phyloP scores from a whole-genome alignment of 2,888 invertebrate genomes.

The Leptinotarsa rubiginosa region DNA sequence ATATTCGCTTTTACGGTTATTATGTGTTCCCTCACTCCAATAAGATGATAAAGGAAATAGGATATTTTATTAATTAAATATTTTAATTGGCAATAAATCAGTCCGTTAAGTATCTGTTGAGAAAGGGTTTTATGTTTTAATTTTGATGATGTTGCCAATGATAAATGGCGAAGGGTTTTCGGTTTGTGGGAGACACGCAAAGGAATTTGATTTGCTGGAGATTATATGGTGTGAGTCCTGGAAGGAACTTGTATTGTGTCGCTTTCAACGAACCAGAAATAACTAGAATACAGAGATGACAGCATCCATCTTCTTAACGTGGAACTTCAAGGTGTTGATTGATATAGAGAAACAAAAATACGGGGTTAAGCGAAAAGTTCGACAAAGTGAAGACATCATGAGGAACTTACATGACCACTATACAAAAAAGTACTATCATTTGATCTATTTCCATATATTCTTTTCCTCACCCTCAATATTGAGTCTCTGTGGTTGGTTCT shows the following conservation, averaged over 20 bases:
- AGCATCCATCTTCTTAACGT: slow-evolving; percentile 38
- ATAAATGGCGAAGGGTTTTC: background rate
- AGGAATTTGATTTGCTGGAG: background rate
- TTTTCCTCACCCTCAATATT: too few species aligned
- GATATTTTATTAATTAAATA: slow-evolving; percentile 42
- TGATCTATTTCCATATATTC: too few species aligned
- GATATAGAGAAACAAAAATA: slow-evolving; percentile 51
- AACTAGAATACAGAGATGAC: slow-evolving; percentile 43
- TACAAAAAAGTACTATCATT: too few species aligned
- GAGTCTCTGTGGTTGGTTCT: too few species aligned
- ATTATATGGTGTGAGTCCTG: too few species aligned
- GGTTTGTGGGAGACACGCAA: background rate
- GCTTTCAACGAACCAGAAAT: slow-evolving; percentile 37
- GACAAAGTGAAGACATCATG: background rate
- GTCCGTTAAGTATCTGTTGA: slow-evolving; percentile 27
- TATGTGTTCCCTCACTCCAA: slow-evolving; percentile 36
- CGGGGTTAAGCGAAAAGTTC: slow-evolving; percentile 15
- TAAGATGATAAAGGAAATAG: slow-evolving; percentile 35
- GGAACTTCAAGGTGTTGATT: slow-evolving; percentile 54
- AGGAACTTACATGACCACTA: too few species aligned
- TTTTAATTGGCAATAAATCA: slow-evolving; percentile 43
- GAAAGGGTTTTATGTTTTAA: slow-evolving; percentile 36
- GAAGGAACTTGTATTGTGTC: background rate
- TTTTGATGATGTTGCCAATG: slow-evolving; percentile 30
- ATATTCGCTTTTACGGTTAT: slow-evolving; percentile 46